A percentile compares a stretch with the other conserved stretches of the same genome.
phyloP scores from a whole-genome alignment of 2,797 vertebrate genomes.

The Urosaurus nigricauda region DNA sequence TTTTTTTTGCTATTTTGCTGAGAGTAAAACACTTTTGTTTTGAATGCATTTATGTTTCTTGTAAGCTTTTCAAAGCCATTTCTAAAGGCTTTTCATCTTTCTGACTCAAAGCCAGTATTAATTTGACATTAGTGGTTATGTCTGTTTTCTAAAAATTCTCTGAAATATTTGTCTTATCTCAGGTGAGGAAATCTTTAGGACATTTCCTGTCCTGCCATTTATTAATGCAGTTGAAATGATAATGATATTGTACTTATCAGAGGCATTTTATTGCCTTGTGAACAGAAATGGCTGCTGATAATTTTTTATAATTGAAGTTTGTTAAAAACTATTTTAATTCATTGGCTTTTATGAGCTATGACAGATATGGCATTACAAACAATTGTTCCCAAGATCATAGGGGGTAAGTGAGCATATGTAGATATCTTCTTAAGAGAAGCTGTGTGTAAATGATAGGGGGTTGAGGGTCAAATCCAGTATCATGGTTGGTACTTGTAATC shows the following conservation, averaged over 20 bases:
- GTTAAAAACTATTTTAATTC: slow-evolving; percentile 9
- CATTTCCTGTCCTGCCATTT: slow-evolving; percentile 51
- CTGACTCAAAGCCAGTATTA: not conserved
- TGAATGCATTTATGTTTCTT: not conserved
- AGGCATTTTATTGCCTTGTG: not conserved
- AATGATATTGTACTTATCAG: slow-evolving; percentile 13
- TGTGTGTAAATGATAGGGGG: not conserved
- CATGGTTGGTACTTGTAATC: not conserved
- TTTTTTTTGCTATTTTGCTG: not conserved
- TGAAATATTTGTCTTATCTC: slow-evolving; percentile 41
- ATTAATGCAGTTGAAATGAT: slow-evolving; percentile 23
- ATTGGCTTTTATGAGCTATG: not conserved
- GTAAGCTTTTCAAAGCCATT: not conserved
- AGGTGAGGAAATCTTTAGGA: not conserved
- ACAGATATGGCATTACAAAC: not conserved
- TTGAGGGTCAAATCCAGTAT: not conserved
- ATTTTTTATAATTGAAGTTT: rapidly evolving
- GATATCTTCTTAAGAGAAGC: not conserved
- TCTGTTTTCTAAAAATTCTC: slow-evolving; percentile 27
- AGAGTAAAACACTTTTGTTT: slow-evolving; percentile 2
- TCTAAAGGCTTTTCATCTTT: not conserved
- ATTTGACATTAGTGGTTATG: not conserved
- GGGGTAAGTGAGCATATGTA: not conserved
- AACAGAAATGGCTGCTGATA: not conserved
- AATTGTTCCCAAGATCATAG: not conserved